Evolutionary conservation across 2,797 vertebrate species (phyloP), one percentile per base, ranked within the genome.

Genomic region (Menidia menidia): DNA sequence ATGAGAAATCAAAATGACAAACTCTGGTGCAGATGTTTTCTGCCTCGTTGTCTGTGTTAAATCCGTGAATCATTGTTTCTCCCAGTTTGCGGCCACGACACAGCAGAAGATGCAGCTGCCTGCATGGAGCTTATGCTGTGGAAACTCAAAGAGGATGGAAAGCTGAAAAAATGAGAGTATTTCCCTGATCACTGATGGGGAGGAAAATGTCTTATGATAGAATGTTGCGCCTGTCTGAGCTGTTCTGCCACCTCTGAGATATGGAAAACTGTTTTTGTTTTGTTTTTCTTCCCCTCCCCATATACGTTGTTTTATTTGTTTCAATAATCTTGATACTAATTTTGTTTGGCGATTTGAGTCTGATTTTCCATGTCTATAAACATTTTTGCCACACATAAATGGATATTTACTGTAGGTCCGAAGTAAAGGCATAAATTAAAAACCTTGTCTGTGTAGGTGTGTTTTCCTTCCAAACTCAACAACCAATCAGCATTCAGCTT

Each of bases 101-200:
- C 93, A 45, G 92, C 81, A 45, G 95, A 95, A 48, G 93, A 94
- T 32, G 94, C 94, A 39, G 44, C 73, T 0, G 90, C 93, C 25
- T 96, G 91, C 75, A 95, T 96, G 93, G 95, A 96, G 68, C 92
- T 96, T 7, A 92, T 95, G 83, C 78, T 96, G 35, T 95, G 95
- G 94, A 96, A 94, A 73, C 73, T 94, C n/a, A 96, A 93, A 81
- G 91, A 94, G 68, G 94, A 95, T 57, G 87, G 90, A n/a, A 95
- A 94, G 92, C 71, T 84, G n/a, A 95, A 90, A 77, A 93, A 93
- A 89, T 77, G 5, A 82, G 62, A 8, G 25, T 10, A 18, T 41
- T 19, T 0, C 4, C 56, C 8, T 72, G 18, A 43, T 33, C 41
- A 32, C 42, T 0, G 4, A 44, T 55, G 4, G 13, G 25, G 25